A percentile compares a stretch with the other conserved stretches of the same genome.
These are phyloP conservation scores for Spinus pinus DNA, from an alignment of 2,797 vertebrate species.

Conservation along the genomic window DNA sequence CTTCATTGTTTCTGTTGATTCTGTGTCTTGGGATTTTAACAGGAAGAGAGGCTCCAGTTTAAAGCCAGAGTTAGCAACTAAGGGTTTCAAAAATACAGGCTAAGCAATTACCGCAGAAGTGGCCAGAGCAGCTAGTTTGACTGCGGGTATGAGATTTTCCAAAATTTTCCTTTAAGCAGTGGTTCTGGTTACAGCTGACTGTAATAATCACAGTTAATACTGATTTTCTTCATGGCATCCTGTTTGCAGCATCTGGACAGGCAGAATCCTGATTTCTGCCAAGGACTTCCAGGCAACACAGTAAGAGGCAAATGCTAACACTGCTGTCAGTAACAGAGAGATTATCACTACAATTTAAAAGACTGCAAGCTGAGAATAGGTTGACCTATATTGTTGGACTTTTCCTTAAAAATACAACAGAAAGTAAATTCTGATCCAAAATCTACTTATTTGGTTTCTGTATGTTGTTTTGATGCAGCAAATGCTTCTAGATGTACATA, in stretches of 20 bases:
- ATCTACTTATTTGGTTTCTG: background rate
- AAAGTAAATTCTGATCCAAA: background rate
- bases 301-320: background rate
- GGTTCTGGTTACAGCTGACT: background rate
- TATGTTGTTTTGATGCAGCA: background rate
- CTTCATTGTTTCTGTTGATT: background rate
- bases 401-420: background rate
- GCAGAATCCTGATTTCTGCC: background rate
- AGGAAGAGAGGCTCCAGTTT: background rate
- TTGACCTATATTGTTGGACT: background rate
- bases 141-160: background rate
- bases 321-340: background rate
- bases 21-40: conserved; percentile 8
- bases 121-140: background rate
- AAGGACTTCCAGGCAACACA: background rate
- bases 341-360: background rate
- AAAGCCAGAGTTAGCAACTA: background rate
- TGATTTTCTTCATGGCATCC: background rate
- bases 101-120: background rate
- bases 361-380: background rate
- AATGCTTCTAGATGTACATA: background rate
- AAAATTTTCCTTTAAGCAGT: background rate
- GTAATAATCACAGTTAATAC: background rate
- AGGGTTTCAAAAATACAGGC: background rate
- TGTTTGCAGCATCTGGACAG: background rate